A percentile compares a stretch with the other conserved stretches of the same genome.
These are phyloP conservation scores for Panzeria rudis DNA, from an alignment of 2,888 invertebrate species.

Conservation along the genomic window DNA sequence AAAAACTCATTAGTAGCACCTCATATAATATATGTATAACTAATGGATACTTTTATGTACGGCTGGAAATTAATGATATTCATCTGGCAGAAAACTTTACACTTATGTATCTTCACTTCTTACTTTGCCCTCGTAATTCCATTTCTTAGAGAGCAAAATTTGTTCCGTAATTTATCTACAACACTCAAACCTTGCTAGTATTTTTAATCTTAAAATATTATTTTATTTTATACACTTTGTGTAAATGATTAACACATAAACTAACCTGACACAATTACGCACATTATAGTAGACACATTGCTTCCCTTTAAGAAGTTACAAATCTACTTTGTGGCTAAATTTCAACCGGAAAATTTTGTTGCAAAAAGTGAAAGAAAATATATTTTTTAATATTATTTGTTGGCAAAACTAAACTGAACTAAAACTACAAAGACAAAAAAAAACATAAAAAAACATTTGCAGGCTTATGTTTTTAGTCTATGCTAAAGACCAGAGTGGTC, in stretches of 20 bases:
- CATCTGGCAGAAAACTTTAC: no score
- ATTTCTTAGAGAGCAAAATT: no score
- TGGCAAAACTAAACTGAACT: not conserved
- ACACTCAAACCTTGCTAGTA: not conserved
- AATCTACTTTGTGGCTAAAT: slow-evolving; percentile 1
- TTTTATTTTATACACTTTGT: not conserved
- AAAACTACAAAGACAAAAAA: not conserved
- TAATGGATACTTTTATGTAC: no score
- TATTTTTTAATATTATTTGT: not conserved
- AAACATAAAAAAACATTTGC: slow-evolving; percentile 7
- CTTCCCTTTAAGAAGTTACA: not conserved
- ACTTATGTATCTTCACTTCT: no score
- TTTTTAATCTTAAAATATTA: not conserved
- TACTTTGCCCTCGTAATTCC: no score
- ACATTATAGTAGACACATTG: not conserved
- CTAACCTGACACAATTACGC: slow-evolving; percentile 1
- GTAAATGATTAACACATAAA: not conserved
- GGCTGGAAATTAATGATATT: no score
- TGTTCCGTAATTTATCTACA: no score
- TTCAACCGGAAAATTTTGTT: slow-evolving; percentile 32
- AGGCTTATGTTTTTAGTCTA: not conserved
- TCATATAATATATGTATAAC: no score
- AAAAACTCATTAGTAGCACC: no score
- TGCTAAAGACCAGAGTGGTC: not conserved
- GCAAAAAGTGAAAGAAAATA: no score